Evolutionary conservation across 2,888 invertebrate genomes (phyloP).

Genomic region (Dicycla oo): DNA sequence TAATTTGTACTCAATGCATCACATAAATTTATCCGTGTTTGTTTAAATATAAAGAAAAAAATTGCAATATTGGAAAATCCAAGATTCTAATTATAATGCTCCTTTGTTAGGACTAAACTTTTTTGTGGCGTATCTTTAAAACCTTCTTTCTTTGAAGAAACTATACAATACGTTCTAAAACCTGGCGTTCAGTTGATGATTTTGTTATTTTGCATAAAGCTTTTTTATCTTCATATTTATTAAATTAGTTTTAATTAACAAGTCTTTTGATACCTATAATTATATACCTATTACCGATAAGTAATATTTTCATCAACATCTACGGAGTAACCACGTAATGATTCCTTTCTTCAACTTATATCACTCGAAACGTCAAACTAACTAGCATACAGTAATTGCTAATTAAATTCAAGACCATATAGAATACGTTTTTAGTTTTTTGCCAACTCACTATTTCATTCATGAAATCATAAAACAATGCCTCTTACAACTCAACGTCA

Average conservation of each 20-base stretch:
- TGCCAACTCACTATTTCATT: slow-evolving; percentile 40
- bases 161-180: too few species aligned
- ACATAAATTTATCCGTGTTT: too few species aligned
- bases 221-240: neutral
- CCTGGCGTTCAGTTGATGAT: neutral
- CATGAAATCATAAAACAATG: slow-evolving; percentile 41
- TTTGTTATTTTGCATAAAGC: neutral
- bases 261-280: neutral
- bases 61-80: neutral
- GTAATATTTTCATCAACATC: neutral
- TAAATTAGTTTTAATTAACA: neutral
- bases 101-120: neutral
- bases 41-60: too few species aligned
- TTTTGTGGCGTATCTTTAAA: too few species aligned
- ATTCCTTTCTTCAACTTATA: neutral
- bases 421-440: slow-evolving; percentile 12
- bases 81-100: neutral
- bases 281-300: too few species aligned
- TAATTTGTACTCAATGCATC: too few species aligned
- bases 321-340: neutral
- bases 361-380: too few species aligned
- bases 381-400: neutral
- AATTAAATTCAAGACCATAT: neutral
- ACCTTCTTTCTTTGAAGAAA: neutral
- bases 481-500: slow-evolving; percentile 20